Evolutionary conservation across 1,140 invertebrate species (phyloP).

Genomic region (Drosophila obscura): DNA sequence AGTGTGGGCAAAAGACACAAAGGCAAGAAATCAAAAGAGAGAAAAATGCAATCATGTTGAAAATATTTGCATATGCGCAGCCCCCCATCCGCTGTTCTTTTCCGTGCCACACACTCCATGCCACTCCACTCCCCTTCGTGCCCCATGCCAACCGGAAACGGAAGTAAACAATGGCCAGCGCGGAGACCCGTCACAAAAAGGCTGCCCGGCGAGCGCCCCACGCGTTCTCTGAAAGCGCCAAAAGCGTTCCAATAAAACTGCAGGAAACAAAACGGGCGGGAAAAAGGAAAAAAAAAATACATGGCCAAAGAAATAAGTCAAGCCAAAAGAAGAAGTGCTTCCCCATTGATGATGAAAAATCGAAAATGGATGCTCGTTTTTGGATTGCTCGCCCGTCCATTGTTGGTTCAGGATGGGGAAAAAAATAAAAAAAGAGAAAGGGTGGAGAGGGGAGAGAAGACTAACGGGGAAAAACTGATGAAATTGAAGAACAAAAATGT

Average conservation of each 20-base stretch:
- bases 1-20: conserved; percentile 10
- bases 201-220: conserved; percentile 14
- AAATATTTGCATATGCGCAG: conserved; percentile 76
- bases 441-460: neutral
- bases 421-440: conserved; percentile 6
- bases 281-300: conserved; percentile 24
- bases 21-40: conserved; percentile 50
- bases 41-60: conserved; percentile 76
- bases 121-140: neutral
- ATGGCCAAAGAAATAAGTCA: conserved; percentile 35
- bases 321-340: conserved; percentile 24
- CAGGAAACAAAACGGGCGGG: conserved; percentile 29
- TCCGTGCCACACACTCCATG: neutral
- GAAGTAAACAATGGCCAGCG: conserved; percentile 75
- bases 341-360: conserved; percentile 55
- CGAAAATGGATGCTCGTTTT: conserved; percentile 64
- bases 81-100: conserved; percentile 7
- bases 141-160: conserved; percentile 59
- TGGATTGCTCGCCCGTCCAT: conserved; percentile 46
- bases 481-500: conserved; percentile 31
- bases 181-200: conserved; percentile 44
- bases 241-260: conserved; percentile 71
- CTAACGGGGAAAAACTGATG: conserved; percentile 13
- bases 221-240: conserved; percentile 29
- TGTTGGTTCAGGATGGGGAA: conserved; percentile 31